These are phyloP conservation scores for Scartelaos histophorus DNA, from an alignment of 2,113 vertebrate species.

Conservation along the genomic window DNA sequence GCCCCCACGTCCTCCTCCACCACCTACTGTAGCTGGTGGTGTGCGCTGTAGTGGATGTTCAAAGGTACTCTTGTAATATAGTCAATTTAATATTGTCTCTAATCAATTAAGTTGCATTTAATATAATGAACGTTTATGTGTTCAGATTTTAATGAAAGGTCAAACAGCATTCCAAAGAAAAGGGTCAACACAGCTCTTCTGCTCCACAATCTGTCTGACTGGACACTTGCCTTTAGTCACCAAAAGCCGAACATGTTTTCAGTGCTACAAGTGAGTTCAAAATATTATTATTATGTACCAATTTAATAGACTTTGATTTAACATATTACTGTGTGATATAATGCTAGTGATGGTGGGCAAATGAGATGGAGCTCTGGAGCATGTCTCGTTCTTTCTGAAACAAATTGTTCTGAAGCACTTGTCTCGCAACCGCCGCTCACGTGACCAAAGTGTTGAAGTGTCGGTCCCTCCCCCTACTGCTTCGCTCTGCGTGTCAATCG, in stretches of 20 bases:
- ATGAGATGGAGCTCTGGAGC: no score
- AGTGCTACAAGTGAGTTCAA: slow-evolving; percentile 93
- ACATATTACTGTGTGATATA: no score
- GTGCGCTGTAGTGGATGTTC: slow-evolving; percentile 95
- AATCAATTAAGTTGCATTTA: neutral
- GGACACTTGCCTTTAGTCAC: slow-evolving; percentile 84
- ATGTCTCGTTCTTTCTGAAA: no score
- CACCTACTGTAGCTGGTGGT: slow-evolving; percentile 72
- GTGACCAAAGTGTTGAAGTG: no score
- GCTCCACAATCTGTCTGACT: slow-evolving; percentile 95
- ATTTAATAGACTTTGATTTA: neutral
- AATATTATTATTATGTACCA: neutral
- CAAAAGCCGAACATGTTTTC: slow-evolving; percentile 82
- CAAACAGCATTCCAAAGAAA: slow-evolving; percentile 98
- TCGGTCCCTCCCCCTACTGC: no score
- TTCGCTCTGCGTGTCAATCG: no score
- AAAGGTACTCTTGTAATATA: slow-evolving; percentile 73
- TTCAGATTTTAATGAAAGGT: slow-evolving; percentile 86
- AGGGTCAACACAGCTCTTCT: slow-evolving; percentile 98
- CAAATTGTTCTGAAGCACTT: no score
- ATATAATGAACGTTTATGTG: neutral
- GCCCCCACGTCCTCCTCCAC: slow-evolving; percentile 57
- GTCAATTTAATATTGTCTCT: neutral
- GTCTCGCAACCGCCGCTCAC: no score
- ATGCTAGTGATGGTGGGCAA: no score